Evolutionary conservation across 92 coral and sea anemone species (phyloP).

Genomic region (Heteractis magnifica): DNA sequence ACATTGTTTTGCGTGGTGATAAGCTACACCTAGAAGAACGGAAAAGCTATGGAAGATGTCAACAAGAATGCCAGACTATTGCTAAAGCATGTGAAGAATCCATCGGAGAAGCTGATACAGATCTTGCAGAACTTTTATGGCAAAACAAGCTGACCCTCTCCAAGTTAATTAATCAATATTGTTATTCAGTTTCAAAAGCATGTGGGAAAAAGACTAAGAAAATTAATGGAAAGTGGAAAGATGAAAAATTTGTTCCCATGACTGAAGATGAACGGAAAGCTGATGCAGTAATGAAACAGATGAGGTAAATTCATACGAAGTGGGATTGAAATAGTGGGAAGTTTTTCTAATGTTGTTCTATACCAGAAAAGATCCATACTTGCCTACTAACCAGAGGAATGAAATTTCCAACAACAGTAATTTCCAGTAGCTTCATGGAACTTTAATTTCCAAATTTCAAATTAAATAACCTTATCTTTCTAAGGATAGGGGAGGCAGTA

Average conservation of each 20-base stretch:
- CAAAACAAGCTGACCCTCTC: constrained; percentile 86
- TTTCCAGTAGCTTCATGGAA: no score
- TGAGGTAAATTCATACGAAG: constrained; percentile 62
- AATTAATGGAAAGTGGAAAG: constrained; percentile 62
- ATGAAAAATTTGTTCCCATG: constrained; percentile 78
- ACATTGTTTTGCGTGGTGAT: constrained; percentile 64
- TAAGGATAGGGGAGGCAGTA: no score
- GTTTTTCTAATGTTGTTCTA: no score
- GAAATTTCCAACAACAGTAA: no score
- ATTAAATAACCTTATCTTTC: no score
- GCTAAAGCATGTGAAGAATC: constrained; percentile 97
- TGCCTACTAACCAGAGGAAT: no score
- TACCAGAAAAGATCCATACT: no score
- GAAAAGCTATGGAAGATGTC: constrained; percentile 71
- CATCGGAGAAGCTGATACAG: constrained; percentile 85
- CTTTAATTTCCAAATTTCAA: no score
- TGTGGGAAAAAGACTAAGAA: constrained; percentile 61
- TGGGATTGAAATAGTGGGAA: no score
- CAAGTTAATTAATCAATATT: constrained; percentile 83
- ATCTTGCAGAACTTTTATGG: constrained; percentile 95
- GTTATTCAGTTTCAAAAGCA: constrained; percentile 81
- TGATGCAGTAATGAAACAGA: constrained; percentile 78
- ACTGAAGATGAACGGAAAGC: constrained; percentile 95
- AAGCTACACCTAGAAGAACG: constrained; percentile 69
- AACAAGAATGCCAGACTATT: constrained; percentile 86